Evolutionary conservation across 2,113 vertebrate species (phyloP).

Genomic region (Brevimyrus niger): DNA sequence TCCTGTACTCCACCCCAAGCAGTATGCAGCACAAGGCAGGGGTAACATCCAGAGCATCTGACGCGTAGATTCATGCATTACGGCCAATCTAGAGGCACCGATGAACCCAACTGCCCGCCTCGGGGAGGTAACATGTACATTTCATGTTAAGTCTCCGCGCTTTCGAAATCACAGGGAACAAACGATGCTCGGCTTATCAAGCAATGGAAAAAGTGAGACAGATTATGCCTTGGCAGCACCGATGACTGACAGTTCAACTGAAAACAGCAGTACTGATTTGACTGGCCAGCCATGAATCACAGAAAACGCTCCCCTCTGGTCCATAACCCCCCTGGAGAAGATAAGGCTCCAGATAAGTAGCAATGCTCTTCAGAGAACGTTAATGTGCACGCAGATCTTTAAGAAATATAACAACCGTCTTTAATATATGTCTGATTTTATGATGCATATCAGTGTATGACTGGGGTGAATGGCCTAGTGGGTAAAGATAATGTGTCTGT

Average conservation of each 20-base stretch:
- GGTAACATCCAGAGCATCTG: neutral
- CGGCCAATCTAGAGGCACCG: neutral
- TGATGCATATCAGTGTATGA: neutral
- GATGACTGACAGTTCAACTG: conserved; percentile 31
- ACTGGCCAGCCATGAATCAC: conserved; percentile 39
- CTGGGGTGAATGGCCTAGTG: neutral
- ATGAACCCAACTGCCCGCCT: neutral
- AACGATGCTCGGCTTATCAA: conserved; percentile 26
- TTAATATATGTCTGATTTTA: neutral
- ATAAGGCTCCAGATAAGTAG: conserved; percentile 51
- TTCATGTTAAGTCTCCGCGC: neutral
- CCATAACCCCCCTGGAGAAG: conserved; percentile 41
- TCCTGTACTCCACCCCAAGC: neutral
- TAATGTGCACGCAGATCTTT: neutral
- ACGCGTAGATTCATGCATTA: neutral
- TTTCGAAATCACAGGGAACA: neutral
- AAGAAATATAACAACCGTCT: neutral
- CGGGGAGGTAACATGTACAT: neutral
- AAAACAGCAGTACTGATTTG: conserved; percentile 41
- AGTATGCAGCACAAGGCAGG: neutral
- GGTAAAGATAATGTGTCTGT: neutral
- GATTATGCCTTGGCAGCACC: conserved; percentile 20
- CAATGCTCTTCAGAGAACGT: neutral
- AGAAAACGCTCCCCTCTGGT: conserved; percentile 31
- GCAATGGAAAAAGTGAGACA: conserved; percentile 47